Base-by-base conservation (phyloP, 2,113 vertebrate species). In the Numida meleagris region DNA sequence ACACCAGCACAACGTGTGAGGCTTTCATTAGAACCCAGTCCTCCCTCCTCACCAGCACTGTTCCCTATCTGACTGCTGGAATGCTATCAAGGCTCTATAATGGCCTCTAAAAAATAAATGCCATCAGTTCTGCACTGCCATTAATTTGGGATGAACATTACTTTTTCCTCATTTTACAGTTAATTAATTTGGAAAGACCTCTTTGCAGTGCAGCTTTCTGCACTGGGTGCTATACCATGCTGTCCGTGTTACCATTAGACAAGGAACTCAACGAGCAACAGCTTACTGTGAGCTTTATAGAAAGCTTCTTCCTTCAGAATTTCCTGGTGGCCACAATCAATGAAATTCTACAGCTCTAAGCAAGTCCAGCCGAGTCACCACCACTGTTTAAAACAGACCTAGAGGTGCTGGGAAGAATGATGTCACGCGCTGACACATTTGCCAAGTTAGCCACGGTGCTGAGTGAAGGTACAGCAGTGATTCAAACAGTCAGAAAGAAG, bases 211-310 rank as follows among this genome's bases (percentile, higher is more conserved):
- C 48, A 46, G 18, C 17, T 8, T 55, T 15, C 74, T 78, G 57
- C 67, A 33, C 57, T 10, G 18, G 71, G 38, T 14, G 31, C 66
- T 73, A 27, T 11, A 5, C 21, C 21, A 4, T 31, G 27, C 34
- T 0, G 0, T 29, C 51, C 11, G 25, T 7, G 14, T 38, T 14
- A 18, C 61, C 61, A 50, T 62, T 6, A 80, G 27, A 33, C 59
- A 70, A 76, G 36, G 21, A 88, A 57, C 62, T 79, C 3, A 89
- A 31, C 14, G 20, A 84, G 33, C 27, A 85, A 58, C 0, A 0
- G 65, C 59, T 27, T 58, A 80, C 61, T 0, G 0, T 0, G 0
- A 90, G 62, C 66, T 50, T 63, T 9, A 4, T 4, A 5, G 31
- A 6, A 40, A 58, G 59, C 2, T 34, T 68, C 82, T 45, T 31